Conservation (phyloP, 2,888 invertebrate species). For the Ectemnius continuus region DNA sequence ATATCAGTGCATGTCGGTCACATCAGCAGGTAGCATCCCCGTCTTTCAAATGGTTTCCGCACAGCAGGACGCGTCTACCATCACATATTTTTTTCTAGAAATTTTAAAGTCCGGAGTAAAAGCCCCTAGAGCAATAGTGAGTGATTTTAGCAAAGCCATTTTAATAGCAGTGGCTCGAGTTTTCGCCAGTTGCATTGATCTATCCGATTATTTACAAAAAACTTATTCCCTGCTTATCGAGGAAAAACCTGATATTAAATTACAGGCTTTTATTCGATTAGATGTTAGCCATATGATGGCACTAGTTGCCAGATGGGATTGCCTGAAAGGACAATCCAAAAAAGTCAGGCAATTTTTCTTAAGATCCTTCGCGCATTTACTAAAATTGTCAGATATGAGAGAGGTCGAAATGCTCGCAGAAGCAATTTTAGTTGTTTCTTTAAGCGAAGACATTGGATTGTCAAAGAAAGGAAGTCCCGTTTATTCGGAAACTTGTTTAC, state of each 20-base stretch:
- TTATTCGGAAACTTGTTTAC: conserved; percentile 33
- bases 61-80: conserved; percentile 35
- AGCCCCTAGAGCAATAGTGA: conserved; percentile 31
- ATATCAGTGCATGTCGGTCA: conserved; percentile 45
- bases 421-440: conserved; percentile 38
- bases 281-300: conserved; percentile 47
- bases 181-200: conserved; percentile 41
- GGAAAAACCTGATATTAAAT: not conserved
- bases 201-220: conserved; percentile 43
- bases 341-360: conserved; percentile 37
- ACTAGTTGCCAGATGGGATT: conserved; percentile 46
- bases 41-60: conserved; percentile 50
- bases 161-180: conserved; percentile 40
- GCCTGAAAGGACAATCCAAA: conserved; percentile 19
- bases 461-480: conserved; percentile 28
- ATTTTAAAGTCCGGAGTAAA: conserved; percentile 31
- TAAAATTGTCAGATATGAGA: conserved; percentile 35
- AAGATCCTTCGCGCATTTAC: conserved; percentile 43
- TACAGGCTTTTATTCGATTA: conserved; percentile 36
- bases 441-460: conserved; percentile 42
- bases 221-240: conserved; percentile 33
- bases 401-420: conserved; percentile 33
- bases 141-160: conserved; percentile 46
- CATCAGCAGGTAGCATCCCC: conserved; percentile 32
- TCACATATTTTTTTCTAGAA: conserved; percentile 41